Evolutionary conservation across 92 coral and sea anemone genomes (phyloP).

Genomic region (Scolanthus callimorphus): DNA sequence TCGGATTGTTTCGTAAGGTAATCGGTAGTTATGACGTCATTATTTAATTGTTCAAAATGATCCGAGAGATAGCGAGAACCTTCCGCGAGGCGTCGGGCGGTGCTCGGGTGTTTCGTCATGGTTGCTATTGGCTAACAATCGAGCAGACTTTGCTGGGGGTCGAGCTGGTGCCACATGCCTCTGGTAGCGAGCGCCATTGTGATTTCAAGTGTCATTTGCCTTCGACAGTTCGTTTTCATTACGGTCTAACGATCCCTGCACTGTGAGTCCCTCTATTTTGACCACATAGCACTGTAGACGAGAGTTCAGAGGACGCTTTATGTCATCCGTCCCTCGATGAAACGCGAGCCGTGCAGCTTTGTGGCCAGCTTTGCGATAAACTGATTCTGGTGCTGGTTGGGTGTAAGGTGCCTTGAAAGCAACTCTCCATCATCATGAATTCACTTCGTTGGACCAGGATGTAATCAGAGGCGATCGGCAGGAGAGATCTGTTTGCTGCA

Average conservation of each 20-base stretch:
- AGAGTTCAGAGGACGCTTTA: slow-evolving; percentile 17
- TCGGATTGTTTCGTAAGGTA: neutral
- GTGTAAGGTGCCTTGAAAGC: slow-evolving; percentile 80
- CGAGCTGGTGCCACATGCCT: slow-evolving; percentile 97
- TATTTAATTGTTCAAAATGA: neutral
- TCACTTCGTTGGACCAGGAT: slow-evolving; percentile 43
- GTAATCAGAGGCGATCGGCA: slow-evolving; percentile 34
- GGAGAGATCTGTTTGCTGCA: slow-evolving; percentile 39
- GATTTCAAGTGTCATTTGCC: slow-evolving; percentile 87
- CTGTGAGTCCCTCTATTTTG: slow-evolving; percentile 42
- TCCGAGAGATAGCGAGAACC: no score
- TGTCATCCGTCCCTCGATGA: slow-evolving; percentile 56
- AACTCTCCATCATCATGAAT: slow-evolving; percentile 80
- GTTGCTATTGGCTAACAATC: slow-evolving; percentile 96
- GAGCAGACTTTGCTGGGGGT: slow-evolving; percentile 99
- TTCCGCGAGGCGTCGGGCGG: slow-evolving; percentile 56
- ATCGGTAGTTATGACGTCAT: neutral
- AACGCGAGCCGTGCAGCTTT: slow-evolving; percentile 56
- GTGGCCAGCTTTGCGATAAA: slow-evolving; percentile 65
- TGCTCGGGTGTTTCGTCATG: slow-evolving; percentile 82
- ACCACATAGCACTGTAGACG: slow-evolving; percentile 25
- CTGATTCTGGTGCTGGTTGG: slow-evolving; percentile 54
- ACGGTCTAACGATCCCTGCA: slow-evolving; percentile 54
- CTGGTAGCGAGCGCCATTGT: slow-evolving; percentile 99
- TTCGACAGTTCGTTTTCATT: slow-evolving; percentile 58